Evolutionary conservation across 2,888 invertebrate species (phyloP).

Genomic region (Endomychus coccineus): DNA sequence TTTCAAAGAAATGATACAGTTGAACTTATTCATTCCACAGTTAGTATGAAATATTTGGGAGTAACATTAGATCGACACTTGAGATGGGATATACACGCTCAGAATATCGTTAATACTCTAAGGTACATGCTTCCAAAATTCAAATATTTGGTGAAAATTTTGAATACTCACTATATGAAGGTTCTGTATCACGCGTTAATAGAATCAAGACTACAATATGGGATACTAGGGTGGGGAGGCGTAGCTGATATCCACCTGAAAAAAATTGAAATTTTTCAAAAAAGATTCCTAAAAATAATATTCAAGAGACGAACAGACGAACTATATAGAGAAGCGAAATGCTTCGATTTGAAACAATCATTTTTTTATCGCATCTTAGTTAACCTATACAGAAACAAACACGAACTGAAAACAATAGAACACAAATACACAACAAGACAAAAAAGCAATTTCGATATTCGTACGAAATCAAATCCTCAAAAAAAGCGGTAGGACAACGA

Average conservation of each 20-base stretch:
- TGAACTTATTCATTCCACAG: background rate
- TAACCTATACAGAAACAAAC: no score
- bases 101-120: slow-evolving; percentile 1
- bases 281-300: slow-evolving; percentile 4
- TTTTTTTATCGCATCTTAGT: no score
- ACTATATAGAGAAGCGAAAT: no score
- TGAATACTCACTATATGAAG: slow-evolving; percentile 3
- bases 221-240: slow-evolving; percentile 2
- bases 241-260: slow-evolving; percentile 1
- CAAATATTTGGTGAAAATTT: no score
- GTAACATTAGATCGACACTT: slow-evolving; percentile 1
- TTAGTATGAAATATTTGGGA: slow-evolving; percentile 1
- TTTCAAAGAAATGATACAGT: background rate
- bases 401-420: no score
- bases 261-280: background rate
- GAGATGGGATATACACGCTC: background rate
- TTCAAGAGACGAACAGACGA: no score
- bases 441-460: no score
- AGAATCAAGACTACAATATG: slow-evolving; percentile 3
- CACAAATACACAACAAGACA: no score
- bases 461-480: no score
- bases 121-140: slow-evolving; percentile 1
- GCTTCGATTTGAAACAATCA: no score
- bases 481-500: no score
- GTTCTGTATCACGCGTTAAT: slow-evolving; percentile 6